Evolutionary conservation across 1,140 invertebrate species (phyloP).

Genomic region (Cylas formicarius): DNA sequence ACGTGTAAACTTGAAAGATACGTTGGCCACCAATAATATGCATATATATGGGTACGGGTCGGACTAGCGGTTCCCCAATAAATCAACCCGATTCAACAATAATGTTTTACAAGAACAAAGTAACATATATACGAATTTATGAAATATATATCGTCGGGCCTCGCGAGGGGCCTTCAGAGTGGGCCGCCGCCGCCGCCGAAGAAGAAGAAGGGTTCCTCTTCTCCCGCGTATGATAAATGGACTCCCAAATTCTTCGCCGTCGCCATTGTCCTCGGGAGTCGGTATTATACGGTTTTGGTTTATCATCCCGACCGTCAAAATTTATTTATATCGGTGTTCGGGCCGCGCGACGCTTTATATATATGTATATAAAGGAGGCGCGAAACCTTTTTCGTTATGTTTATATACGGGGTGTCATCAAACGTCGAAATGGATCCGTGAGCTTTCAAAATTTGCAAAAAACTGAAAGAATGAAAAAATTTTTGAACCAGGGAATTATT

Average conservation of each 20-base stretch:
- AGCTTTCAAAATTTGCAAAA: not conserved
- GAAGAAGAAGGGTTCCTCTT: too few relatives aligned
- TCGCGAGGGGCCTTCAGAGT: too few relatives aligned
- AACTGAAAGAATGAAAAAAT: not conserved
- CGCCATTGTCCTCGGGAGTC: constrained; percentile 1
- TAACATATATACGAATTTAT: constrained; percentile 15
- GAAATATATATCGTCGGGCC: constrained; percentile 8
- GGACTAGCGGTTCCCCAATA: too few relatives aligned
- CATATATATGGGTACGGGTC: too few relatives aligned
- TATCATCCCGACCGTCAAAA: not conserved
- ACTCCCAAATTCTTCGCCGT: constrained; percentile 6
- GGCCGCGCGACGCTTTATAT: not conserved
- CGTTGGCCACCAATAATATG: too few relatives aligned
- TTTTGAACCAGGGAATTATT: too few relatives aligned
- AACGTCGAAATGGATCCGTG: too few relatives aligned
- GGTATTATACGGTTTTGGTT: not conserved
- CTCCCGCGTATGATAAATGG: constrained; percentile 8
- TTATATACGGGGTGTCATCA: constrained; percentile 1
- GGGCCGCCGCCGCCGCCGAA: not conserved
- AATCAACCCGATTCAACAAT: constrained; percentile 7
- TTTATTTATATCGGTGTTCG: constrained; percentile 4
- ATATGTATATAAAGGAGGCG: not conserved
- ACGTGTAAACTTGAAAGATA: too few relatives aligned
- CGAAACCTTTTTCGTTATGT: not conserved
- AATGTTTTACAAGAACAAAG: constrained; percentile 9